Evolutionary conservation across 2,888 invertebrate species (phyloP).

Genomic region (Lasioglossum figueresi): DNA sequence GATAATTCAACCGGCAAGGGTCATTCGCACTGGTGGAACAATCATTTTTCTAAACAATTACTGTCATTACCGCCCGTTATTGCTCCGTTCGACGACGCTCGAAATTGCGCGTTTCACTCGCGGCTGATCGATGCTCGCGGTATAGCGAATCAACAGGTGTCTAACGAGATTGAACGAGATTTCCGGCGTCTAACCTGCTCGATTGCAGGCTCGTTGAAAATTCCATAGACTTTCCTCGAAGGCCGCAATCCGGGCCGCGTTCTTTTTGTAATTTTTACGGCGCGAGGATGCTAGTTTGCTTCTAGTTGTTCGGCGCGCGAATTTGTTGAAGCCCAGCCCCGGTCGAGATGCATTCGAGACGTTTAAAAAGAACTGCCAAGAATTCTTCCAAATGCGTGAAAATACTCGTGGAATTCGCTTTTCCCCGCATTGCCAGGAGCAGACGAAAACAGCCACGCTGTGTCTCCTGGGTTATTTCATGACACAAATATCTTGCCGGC

Average conservation of each 20-base stretch:
- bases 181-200: not conserved
- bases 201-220: not conserved
- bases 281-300: not conserved
- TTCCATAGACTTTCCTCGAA: not conserved
- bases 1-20: not conserved
- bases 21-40: not conserved
- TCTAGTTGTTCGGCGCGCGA: not conserved
- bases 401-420: slow-evolving; percentile 63
- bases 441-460: slow-evolving; percentile 68
- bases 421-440: slow-evolving; percentile 66
- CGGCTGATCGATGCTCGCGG: slow-evolving; percentile 4
- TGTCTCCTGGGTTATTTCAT: slow-evolving; percentile 73
- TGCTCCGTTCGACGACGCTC: not conserved
- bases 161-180: slow-evolving; percentile 3
- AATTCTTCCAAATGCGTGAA: slow-evolving; percentile 48
- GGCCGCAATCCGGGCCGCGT: no score
- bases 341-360: not conserved
- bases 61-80: not conserved
- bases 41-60: not conserved
- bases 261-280: not conserved
- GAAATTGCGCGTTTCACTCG: not conserved
- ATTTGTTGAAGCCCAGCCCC: not conserved
- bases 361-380: slow-evolving; percentile 12
- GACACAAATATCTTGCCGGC: slow-evolving; percentile 80
- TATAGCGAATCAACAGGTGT: slow-evolving; percentile 59